Base-by-base conservation (phyloP, 2,888 invertebrate genomes). In the Pandemis heparana region DNA sequence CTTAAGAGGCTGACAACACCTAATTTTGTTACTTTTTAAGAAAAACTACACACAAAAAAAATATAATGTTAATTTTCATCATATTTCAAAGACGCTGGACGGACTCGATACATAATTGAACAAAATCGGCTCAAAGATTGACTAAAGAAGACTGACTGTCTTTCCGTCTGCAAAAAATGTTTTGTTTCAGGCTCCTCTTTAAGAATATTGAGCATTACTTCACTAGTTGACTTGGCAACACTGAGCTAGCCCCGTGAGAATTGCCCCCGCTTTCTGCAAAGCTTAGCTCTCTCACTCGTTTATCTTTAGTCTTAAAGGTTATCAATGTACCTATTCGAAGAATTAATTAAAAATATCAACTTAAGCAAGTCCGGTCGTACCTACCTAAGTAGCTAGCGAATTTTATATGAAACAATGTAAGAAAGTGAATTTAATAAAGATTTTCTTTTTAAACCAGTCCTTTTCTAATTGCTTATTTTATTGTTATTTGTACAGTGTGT, bases 251-350 rank as follows among this genome's bases (percentile, higher is more conserved):
- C 39, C 61, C 68, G 76, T 76, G 76, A 71, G 76, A 76, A 76
- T 62, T 51, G 65, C 62, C 41, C 38, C 67, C 71, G 59, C 75
- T 78, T 78, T 75, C 79, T 77, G 80, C 75, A 78, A 80, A 84
- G 74, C 51, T 75, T 75, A 66, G 60, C 75, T 71, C 75, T 75
- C 74, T 69, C 69, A 72, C 67, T 74, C 71, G 75, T 76, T 80
- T 82, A 83, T 84, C 80, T 79, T 41, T 16, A 56, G 78, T 77
- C 79, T 77, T 78, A 80, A 80, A 84, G 84, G 83, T 83, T 82
- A 83, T 83, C 82, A 63, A 18, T 43, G 62, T 78, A n/a, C n/a
- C n/a, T n/a, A 14, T 72, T 76, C 70, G 69, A 75, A 59, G 46
- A 66, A 75, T 78, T 77, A 76, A 77, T 79, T 79, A 75, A 76